These are phyloP conservation scores for Epinephelus fuscoguttatus DNA, from an alignment of 2,113 vertebrate genomes.

Conservation along the genomic window DNA sequence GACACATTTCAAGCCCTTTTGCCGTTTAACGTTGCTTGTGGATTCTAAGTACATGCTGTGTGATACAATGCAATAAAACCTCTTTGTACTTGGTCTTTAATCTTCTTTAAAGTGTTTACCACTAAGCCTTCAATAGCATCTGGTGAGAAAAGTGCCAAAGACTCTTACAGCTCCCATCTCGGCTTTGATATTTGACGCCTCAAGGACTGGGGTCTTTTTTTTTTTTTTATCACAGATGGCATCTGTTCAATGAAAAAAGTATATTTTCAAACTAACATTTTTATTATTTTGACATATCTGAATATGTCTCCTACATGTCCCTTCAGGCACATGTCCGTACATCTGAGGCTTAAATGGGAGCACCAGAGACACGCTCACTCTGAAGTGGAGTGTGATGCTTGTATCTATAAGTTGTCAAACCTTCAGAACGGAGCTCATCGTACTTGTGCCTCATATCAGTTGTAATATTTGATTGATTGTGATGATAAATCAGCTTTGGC, in stretches of 20 bases:
- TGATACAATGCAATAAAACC: not conserved
- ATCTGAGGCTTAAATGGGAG: not conserved
- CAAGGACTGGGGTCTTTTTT: conserved; percentile 27
- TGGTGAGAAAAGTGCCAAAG: not conserved
- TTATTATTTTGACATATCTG: conserved; percentile 62
- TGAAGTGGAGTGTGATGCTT: not conserved
- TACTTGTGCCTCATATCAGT: not conserved
- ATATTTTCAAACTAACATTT: conserved; percentile 41
- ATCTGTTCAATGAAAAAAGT: conserved; percentile 45
- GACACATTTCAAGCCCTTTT: conserved; percentile 2
- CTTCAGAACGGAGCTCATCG: not conserved
- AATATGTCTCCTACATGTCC: conserved; percentile 24
- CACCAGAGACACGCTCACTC: not conserved
- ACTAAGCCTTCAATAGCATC: not conserved
- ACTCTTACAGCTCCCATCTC: conserved; percentile 9
- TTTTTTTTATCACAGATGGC: conserved; percentile 60
- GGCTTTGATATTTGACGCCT: conserved; percentile 22
- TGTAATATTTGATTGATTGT: not conserved
- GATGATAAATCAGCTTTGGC: too few species aligned
- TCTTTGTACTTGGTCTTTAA: not conserved
- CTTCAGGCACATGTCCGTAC: not conserved
- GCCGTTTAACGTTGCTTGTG: not conserved
- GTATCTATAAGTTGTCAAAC: not conserved
- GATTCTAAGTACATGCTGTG: not conserved
- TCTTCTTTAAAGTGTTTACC: conserved; percentile 13